phyloP scores from a whole-genome alignment of 2,113 vertebrate species.

The Eulemur macaco region DNA sequence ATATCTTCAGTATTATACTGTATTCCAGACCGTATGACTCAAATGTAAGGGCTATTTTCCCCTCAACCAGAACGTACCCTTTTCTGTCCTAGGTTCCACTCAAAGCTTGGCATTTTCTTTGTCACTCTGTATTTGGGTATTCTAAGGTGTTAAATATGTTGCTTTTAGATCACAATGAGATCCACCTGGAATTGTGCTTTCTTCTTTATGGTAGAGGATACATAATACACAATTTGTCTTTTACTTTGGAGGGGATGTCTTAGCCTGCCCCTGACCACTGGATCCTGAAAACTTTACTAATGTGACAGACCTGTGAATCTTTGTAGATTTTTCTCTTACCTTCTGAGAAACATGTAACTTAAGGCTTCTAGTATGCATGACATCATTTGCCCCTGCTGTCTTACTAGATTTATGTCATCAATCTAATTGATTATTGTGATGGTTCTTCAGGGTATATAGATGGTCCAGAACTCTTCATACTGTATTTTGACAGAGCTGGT shows the following conservation, averaged over 20 bases:
- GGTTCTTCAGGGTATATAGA: not conserved
- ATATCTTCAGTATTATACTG: not conserved
- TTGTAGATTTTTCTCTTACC: not conserved
- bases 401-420: not conserved
- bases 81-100: not conserved
- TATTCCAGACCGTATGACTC: not conserved
- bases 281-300: not conserved
- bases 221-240: not conserved
- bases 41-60: not conserved
- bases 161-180: not conserved
- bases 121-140: not conserved
- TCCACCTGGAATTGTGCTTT: not conserved
- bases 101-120: not conserved
- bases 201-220: not conserved
- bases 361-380: not conserved
- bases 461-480: not conserved
- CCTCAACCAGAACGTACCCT: not conserved
- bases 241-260: too few relatives aligned
- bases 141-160: not conserved
- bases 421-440: not conserved
- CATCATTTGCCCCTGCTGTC: not conserved
- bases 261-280: too few relatives aligned
- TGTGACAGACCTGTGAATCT: not conserved
- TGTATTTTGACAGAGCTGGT: not conserved
- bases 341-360: not conserved